Conservation (phyloP, 2,888 invertebrate genomes). For the Synergus itoensis region DNA sequence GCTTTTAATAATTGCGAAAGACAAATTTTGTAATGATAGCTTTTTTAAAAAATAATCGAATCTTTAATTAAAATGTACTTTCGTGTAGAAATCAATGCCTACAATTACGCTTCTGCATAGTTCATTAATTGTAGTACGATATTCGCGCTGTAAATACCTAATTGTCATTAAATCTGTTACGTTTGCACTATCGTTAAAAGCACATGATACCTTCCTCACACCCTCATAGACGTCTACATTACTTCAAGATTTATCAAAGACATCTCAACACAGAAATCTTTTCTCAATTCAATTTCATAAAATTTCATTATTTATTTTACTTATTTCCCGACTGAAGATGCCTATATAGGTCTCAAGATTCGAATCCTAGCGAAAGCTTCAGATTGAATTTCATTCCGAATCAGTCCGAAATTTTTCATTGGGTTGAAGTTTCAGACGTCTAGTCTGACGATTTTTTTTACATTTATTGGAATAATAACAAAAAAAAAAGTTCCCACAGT, state of each 20-base stretch:
- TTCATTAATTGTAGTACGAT: conserved; percentile 20
- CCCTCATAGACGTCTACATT: conserved; percentile 15
- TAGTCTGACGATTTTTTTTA: too few species aligned
- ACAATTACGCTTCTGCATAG: conserved; percentile 27
- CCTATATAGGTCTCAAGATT: too few species aligned
- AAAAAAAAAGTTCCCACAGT: too few species aligned
- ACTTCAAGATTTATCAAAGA: conserved; percentile 18
- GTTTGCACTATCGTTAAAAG: conserved; percentile 37
- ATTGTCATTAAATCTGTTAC: conserved; percentile 33
- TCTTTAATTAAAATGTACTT: not conserved
- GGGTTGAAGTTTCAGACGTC: too few species aligned
- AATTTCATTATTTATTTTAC: not conserved
- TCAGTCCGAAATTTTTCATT: too few species aligned
- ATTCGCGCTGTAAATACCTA: conserved; percentile 23
- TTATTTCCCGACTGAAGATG: not conserved
- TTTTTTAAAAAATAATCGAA: not conserved
- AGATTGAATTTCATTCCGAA: too few species aligned
- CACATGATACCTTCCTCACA: conserved; percentile 35
- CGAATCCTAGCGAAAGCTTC: too few species aligned
- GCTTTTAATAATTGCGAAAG: not conserved
- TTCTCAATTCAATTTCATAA: not conserved
- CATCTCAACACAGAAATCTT: not conserved
- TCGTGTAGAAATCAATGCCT: not conserved
- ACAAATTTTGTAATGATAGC: not conserved
- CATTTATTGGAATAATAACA: too few species aligned